Base-by-base conservation (phyloP, 2,113 vertebrate genomes). In the Onychorhynchus coronatus region DNA sequence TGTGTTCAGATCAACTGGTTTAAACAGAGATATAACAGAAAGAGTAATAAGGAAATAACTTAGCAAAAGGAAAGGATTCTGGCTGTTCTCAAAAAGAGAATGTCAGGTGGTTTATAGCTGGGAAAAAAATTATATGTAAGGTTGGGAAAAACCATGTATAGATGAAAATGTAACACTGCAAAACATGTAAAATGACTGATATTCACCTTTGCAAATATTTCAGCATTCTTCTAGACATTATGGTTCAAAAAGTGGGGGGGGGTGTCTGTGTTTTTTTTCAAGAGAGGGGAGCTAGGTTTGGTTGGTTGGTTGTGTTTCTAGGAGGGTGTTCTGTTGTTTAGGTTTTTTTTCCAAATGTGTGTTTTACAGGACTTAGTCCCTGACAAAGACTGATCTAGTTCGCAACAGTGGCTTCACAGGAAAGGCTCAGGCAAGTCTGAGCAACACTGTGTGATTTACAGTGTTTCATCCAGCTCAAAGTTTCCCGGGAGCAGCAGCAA, bases 261-360 rank as follows among this genome's bases (percentile, higher is more conserved):
- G 42, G 42, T 42, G 41, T 42, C 13, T 42, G 41, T 11, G 11
- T 42, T 11, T 42, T 42, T 42, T 42, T 42, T 42, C 12, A 41
- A 52, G 47, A 6, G 27, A 39, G 2, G 2, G 4, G 5, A 22
- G 8, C 13, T 39, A 9, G 8, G 23, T 46, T 55, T 75, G 18
- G 24, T 46, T 44, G 8, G 33, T 44, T 17, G 7, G 12, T 7
- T 37, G 6, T 13, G 76, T 68, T 39, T 25, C 8, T 3, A 0
- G 13, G 5, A 21, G 9, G 2, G 3, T 28, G 21, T 25, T 55
- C 13, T 49, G 6, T 8, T 46, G 6, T 22, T 82, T 17, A 31
- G 5, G 2, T 24, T 41, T 24, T 30, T 37, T 33, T 20, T 28
- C 2, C 4, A 18, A 12, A 12, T 12, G 0, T 13, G 2, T 22